These are phyloP conservation scores for Amphipyra tragopoginis DNA, from an alignment of 2,888 invertebrate genomes.

Conservation along the genomic window DNA sequence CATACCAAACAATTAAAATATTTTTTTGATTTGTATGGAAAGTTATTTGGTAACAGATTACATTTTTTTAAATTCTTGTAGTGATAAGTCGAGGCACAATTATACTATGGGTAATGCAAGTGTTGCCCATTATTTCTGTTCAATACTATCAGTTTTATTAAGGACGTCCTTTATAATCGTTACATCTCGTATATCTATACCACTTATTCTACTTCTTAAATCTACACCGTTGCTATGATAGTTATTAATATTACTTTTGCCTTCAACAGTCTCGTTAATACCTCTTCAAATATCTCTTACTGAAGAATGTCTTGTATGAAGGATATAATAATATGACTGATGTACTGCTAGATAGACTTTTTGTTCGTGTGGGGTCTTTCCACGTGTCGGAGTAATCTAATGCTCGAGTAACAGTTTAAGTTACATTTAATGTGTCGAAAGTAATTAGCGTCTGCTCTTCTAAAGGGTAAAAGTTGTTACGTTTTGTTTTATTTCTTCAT, in stretches of 20 bases:
- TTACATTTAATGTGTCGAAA: constrained; percentile 52
- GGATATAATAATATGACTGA: constrained; percentile 17
- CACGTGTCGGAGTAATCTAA: constrained; percentile 47
- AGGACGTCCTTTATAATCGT: too few species aligned
- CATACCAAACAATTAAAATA: too few species aligned
- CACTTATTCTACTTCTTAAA: too few species aligned
- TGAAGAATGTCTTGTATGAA: too few species aligned
- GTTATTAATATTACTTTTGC: constrained; percentile 15
- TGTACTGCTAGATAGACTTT: constrained; percentile 27
- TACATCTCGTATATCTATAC: too few species aligned
- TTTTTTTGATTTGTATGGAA: too few species aligned
- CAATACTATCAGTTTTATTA: too few species aligned
- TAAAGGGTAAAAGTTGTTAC: constrained; percentile 3
- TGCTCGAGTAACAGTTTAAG: constrained; percentile 44
- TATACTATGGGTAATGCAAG: too few species aligned
- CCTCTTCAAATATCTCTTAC: constrained; percentile 13
- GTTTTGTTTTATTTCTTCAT: constrained; percentile 9
- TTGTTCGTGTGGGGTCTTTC: constrained; percentile 39
- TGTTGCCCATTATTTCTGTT: too few species aligned
- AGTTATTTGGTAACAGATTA: too few species aligned
- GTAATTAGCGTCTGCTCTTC: constrained; percentile 48
- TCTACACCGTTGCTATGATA: background rate
- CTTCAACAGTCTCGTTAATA: constrained; percentile 13
- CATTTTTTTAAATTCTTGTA: too few species aligned
- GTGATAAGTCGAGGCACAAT: too few species aligned